Percentiles rank a stretch among this genome's conserved stretches.
Conservation (phyloP, 2,113 vertebrate species). For the Otocyon megalotis region DNA sequence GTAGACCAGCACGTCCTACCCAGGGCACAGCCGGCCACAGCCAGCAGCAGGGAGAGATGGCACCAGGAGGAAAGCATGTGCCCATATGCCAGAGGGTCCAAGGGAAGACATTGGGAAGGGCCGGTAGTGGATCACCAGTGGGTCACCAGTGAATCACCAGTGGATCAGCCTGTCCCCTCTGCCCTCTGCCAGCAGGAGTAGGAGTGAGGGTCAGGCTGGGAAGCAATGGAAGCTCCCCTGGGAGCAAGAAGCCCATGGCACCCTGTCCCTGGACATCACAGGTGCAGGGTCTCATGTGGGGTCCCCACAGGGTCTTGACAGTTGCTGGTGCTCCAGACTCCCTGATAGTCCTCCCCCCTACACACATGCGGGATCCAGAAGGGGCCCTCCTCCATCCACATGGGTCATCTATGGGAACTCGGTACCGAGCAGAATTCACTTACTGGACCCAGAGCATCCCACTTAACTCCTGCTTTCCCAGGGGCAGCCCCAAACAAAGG, state of each 20-base stretch:
- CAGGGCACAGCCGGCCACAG: neutral
- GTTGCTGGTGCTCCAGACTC: neutral
- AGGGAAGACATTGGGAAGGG: neutral
- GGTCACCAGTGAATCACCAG: fast-evolving
- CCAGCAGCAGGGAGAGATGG: no score
- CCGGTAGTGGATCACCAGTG: no score
- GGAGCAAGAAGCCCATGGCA: neutral
- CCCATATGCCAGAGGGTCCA: neutral
- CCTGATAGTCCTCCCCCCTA: neutral
- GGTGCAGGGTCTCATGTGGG: no score
- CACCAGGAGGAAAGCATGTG: neutral
- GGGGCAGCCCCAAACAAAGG: neutral
- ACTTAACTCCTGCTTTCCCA: neutral
- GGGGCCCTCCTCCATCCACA: neutral
- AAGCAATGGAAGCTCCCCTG: neutral
- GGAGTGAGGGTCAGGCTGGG: neutral
- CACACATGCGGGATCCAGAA: no score
- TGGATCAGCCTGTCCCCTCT: neutral
- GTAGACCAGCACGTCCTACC: neutral
- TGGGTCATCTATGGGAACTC: neutral
- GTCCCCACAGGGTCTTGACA: fast-evolving
- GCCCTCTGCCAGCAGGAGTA: neutral
- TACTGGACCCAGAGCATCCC: neutral
- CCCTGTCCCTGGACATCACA: neutral
- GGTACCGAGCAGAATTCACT: neutral